These are phyloP conservation scores for Serinus canaria DNA, from an alignment of 2,113 vertebrate genomes.

Conservation along the genomic window DNA sequence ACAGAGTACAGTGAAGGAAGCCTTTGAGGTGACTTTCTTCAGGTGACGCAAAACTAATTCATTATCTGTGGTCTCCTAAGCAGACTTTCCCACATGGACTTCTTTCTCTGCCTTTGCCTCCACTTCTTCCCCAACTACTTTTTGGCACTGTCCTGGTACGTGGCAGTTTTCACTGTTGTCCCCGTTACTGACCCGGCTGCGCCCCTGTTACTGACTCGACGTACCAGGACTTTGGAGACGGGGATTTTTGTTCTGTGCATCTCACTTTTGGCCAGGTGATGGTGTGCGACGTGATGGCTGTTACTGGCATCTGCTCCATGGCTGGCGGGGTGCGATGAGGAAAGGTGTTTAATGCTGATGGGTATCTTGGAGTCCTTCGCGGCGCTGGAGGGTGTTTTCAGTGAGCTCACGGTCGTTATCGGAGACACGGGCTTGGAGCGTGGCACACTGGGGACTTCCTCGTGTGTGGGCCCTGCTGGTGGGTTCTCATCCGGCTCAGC, in stretches of 20 bases:
- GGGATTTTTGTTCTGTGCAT: slow-evolving; percentile 93
- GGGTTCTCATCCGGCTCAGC: slow-evolving; percentile 76
- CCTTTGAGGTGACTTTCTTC: slow-evolving; percentile 27
- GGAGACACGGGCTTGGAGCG: slow-evolving; percentile 82
- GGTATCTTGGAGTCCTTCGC: slow-evolving; percentile 93
- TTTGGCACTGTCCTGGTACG: slow-evolving; percentile 78
- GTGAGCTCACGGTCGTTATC: slow-evolving; percentile 67
- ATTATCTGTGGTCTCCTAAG: background rate
- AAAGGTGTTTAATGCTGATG: slow-evolving; percentile 86
- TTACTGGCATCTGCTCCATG: slow-evolving; percentile 76
- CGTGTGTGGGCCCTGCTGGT: slow-evolving; percentile 46
- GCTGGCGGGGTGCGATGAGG: slow-evolving; percentile 82
- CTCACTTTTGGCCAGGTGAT: slow-evolving; percentile 82
- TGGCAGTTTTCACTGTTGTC: slow-evolving; percentile 68
- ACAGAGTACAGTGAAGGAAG: background rate
- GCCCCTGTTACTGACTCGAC: slow-evolving; percentile 83
- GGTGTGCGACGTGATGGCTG: slow-evolving; percentile 74
- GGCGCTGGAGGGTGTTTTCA: slow-evolving; percentile 74
- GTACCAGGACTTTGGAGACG: slow-evolving; percentile 91
- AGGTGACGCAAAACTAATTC: background rate
- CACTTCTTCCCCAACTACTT: slow-evolving; percentile 72
- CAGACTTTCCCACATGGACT: background rate
- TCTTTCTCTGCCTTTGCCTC: background rate
- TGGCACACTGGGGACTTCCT: slow-evolving; percentile 75
- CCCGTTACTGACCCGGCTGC: slow-evolving; percentile 55